phyloP scores from a whole-genome alignment of 2,113 vertebrate species.

The Delphinus delphis region DNA sequence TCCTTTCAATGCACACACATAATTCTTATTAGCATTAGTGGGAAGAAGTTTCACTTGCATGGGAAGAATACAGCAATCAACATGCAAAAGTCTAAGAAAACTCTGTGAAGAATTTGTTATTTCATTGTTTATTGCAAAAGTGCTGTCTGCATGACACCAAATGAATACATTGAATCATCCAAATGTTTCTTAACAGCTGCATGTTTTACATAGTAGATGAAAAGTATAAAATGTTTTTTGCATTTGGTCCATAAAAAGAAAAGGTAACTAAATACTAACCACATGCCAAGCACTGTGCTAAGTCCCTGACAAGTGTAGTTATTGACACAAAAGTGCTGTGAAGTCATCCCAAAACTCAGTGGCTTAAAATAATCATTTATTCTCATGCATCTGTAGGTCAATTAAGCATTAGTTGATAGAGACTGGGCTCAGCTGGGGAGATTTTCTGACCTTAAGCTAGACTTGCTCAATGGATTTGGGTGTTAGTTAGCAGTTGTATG shows the following conservation, averaged over 20 bases:
- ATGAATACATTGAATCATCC: slow-evolving; percentile 24
- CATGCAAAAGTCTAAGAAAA: neutral
- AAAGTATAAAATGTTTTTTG: neutral
- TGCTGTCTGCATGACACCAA: neutral
- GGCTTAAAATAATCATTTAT: neutral
- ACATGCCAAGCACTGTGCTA: neutral
- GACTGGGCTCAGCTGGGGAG: neutral
- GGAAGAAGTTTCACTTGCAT: slow-evolving; percentile 25
- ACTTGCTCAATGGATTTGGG: neutral
- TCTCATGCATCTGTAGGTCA: neutral
- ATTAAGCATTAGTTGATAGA: neutral
- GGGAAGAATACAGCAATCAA: slow-evolving; percentile 31
- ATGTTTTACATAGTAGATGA: neutral
- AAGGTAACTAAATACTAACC: neutral
- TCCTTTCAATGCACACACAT: slow-evolving; percentile 51
- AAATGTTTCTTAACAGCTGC: slow-evolving; percentile 24
- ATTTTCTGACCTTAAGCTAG: slow-evolving; percentile 12
- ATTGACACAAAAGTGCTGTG: neutral
- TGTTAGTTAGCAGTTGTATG: neutral
- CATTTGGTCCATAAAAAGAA: neutral
- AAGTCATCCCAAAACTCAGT: slow-evolving; percentile 1
- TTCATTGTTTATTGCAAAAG: slow-evolving; percentile 21
- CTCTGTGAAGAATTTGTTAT: neutral
- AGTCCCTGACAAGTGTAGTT: neutral
- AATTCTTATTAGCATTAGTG: slow-evolving; percentile 49